These are phyloP conservation scores for Aphidius colemani DNA, from an alignment of 2,888 invertebrate species.

Conservation along the genomic window DNA sequence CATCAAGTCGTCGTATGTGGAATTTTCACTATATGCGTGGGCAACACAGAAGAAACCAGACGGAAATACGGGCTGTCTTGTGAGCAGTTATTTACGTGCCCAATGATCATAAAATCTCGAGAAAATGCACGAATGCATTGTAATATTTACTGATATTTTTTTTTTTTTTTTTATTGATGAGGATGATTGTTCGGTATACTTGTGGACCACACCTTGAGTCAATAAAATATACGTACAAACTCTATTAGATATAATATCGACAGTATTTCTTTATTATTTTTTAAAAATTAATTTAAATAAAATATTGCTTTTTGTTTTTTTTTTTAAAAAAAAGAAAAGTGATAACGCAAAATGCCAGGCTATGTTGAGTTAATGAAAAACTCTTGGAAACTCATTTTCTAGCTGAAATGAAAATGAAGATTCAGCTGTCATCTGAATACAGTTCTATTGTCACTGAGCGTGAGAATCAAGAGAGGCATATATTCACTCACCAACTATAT, in stretches of 20 bases:
- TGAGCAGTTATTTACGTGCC: constrained; percentile 38
- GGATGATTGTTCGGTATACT: too few species aligned
- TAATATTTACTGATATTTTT: constrained; percentile 21
- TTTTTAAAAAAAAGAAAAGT: neutral
- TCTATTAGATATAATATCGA: neutral
- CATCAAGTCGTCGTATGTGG: constrained; percentile 11
- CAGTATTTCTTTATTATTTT: neutral
- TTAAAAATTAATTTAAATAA: neutral
- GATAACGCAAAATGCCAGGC: neutral
- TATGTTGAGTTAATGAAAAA: constrained; percentile 8
- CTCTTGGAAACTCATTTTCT: constrained; percentile 27
- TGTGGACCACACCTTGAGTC: constrained; percentile 8
- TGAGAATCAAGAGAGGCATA: constrained; percentile 28
- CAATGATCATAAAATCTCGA: constrained; percentile 36
- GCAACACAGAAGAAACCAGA: constrained; percentile 35
- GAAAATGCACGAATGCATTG: constrained; percentile 33
- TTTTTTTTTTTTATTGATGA: too few species aligned
- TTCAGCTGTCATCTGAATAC: constrained; percentile 25
- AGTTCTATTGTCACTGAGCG: constrained; percentile 25
- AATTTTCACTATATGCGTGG: constrained; percentile 37
- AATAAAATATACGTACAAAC: constrained; percentile 2
- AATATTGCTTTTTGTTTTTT: too few species aligned
- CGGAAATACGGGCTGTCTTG: constrained; percentile 33
- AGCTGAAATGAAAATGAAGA: constrained; percentile 24
- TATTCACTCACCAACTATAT: neutral